A percentile compares a stretch with the other conserved stretches of the same genome.
phyloP scores from a whole-genome alignment of 2,888 invertebrate genomes.

The Tinea semifulvella region DNA sequence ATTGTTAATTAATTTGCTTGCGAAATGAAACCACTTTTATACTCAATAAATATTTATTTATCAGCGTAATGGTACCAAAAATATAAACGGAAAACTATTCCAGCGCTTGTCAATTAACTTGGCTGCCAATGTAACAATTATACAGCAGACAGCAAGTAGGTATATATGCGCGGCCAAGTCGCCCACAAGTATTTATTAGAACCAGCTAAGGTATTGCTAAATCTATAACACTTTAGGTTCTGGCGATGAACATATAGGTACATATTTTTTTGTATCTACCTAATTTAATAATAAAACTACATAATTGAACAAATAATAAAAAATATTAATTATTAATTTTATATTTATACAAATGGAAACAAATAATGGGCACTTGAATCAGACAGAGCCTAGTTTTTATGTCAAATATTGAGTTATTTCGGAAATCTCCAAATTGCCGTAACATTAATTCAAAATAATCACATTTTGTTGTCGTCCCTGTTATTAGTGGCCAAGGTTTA shows the following conservation, averaged over 20 bases:
- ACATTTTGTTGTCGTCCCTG: too few species aligned
- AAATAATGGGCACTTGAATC: too few species aligned
- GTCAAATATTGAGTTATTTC: too few species aligned
- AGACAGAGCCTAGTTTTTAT: too few species aligned
- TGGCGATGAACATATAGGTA: neutral
- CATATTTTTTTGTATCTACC: neutral
- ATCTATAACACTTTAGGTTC: too few species aligned
- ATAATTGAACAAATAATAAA: neutral
- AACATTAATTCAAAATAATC: too few species aligned
- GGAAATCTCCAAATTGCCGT: too few species aligned
- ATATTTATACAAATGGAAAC: too few species aligned
- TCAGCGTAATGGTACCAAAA: constrained; percentile 10
- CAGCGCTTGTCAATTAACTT: neutral
- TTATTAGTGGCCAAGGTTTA: constrained; percentile 1
- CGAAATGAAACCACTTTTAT: too few species aligned
- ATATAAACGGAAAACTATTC: constrained; percentile 4
- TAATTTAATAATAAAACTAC: neutral
- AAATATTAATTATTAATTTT: neutral
- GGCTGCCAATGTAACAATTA: constrained; percentile 3
- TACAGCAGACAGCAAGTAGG: neutral
- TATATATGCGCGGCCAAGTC: neutral
- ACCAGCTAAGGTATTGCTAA: constrained; percentile 4
- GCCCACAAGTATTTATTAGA: neutral
- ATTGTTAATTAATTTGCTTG: too few species aligned
- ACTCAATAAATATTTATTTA: constrained; percentile 12